Base-by-base conservation (phyloP, 2,113 vertebrate genomes). In the Oncorhynchus mykiss region DNA sequence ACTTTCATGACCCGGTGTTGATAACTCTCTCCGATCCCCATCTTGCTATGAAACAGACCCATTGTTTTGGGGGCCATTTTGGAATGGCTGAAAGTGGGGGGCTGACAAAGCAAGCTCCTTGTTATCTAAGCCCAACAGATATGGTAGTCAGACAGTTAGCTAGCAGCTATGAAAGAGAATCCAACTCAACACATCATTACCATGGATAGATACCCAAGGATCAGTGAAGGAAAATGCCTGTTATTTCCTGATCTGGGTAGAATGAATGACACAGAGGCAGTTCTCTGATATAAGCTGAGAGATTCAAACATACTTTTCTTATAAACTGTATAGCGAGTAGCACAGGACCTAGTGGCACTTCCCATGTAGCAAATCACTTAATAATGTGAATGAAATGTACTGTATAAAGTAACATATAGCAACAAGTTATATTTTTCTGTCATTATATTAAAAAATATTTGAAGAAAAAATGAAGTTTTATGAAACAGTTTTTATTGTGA, bases 91-190 rank as follows among this genome's bases (percentile, higher is more conserved):
- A 74, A 71, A 78, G 75, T 78, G 67, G 76, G 29, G 76, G 67
- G 75, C 84, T 67, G 82, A 86, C 84, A 83, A 83, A 83, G 84
- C 71, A 74, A 83, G 27, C 64, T 80, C 90, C 79, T 85, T 90
- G 81, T 85, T 87, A 81, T 87, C 80, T 72, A 20, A 62, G 80
- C 76, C 74, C 78, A 68, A 87, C 80, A 86, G 75, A 82, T 73
- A 25, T 79, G 81, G 81, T 71, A 87, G 78, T 60, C 75, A 79
- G 78, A 3, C 80, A 77, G 82, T 68, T 80, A 82, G 82, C 82
- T 67, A 57, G 77, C 7, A 16, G 34, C 22, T 54, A n/a, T 77
- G 54, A 80, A 6, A 54, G 74, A 81, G 62, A 76, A 82, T 78
- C 71, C 20, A 72, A 73, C 76, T 79, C 68, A 72, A 80, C 83